These are phyloP conservation scores for Tipula vernalis DNA, from an alignment of 2,888 invertebrate genomes.

Conservation along the genomic window DNA sequence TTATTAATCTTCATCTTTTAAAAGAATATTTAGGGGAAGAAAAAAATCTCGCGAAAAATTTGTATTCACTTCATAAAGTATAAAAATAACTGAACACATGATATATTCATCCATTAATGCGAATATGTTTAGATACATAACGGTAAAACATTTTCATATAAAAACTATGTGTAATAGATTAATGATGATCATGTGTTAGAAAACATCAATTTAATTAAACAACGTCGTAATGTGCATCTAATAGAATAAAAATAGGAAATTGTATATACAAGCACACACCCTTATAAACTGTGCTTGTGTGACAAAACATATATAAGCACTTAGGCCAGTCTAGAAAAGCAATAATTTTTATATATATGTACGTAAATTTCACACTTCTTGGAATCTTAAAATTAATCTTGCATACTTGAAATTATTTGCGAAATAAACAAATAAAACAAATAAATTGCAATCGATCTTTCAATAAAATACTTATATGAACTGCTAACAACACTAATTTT, in stretches of 20 bases:
- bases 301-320: background rate
- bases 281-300: background rate
- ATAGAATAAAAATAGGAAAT: background rate
- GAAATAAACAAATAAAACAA: background rate
- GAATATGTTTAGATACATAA: background rate
- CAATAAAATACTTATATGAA: background rate
- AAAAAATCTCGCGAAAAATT: background rate
- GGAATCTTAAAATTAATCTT: background rate
- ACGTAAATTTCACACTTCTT: background rate
- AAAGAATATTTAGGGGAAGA: background rate
- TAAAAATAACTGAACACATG: background rate
- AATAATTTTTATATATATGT: background rate
- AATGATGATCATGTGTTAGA: conserved; percentile 4
- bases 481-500: background rate
- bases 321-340: background rate
- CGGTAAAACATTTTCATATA: background rate
- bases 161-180: background rate
- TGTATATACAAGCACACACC: background rate
- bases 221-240: background rate
- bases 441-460: background rate
- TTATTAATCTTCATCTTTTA: background rate
- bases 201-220: background rate
- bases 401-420: background rate
- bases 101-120: background rate
- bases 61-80: too few relatives aligned